Conservation (phyloP, 30 jellyfish, hydroid and myxozoan species). For the Aurelia sp. region DNA sequence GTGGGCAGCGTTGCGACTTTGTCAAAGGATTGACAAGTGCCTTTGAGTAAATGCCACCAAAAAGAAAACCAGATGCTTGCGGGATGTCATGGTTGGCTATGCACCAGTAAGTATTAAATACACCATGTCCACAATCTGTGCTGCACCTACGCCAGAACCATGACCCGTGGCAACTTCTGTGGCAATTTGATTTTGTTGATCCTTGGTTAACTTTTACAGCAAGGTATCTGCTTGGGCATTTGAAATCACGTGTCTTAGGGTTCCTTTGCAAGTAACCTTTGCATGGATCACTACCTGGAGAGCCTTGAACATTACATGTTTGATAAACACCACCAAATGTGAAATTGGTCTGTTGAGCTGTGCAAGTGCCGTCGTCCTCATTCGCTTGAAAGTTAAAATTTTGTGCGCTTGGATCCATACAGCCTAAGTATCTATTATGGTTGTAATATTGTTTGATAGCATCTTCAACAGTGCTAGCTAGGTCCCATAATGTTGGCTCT, state of each 20-base stretch:
- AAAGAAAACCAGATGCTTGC: conserved; percentile 72
- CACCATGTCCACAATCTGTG: conserved; percentile 74
- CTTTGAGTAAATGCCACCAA: conserved; percentile 80
- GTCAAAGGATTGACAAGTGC: conserved; percentile 77
- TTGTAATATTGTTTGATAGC: conserved; percentile 72
- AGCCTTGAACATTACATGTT: conserved; percentile 67
- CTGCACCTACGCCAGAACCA: conserved; percentile 75
- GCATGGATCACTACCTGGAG: conserved; percentile 63
- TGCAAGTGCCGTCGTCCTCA: conserved; percentile 80
- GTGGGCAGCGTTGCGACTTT: conserved; percentile 73
- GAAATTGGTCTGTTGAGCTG: conserved; percentile 56
- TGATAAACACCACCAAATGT: conserved; percentile 86
- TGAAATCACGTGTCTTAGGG: conserved; percentile 82
- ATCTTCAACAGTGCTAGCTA: conserved; percentile 57
- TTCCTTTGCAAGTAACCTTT: conserved; percentile 52
- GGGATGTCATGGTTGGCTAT: conserved; percentile 62
- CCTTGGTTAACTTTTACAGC: conserved; percentile 58
- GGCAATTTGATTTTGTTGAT: conserved; percentile 71
- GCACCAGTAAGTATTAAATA: conserved; percentile 74
- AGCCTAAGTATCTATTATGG: conserved; percentile 72
- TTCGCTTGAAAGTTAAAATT: conserved; percentile 78
- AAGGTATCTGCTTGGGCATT: conserved; percentile 63
- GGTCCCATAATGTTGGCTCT: conserved; percentile 67
- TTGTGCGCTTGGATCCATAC: conserved; percentile 64
- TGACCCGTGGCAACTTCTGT: conserved; percentile 73